Evolutionary conservation across 2,888 invertebrate genomes (phyloP).

Genomic region (Tryphoninae sp.): DNA sequence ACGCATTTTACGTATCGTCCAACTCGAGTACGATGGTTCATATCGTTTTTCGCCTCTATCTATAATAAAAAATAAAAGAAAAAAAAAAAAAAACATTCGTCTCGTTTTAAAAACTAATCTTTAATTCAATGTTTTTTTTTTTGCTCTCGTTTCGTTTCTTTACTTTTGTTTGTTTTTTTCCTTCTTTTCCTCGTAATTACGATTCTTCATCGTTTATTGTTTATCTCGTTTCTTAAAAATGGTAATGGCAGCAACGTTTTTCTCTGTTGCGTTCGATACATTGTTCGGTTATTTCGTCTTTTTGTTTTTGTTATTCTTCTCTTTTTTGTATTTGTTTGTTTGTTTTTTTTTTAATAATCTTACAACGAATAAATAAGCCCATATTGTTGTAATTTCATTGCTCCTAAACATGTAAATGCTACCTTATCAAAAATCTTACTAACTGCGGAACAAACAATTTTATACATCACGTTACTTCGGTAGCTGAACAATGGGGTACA

Average conservation of each 20-base stretch:
- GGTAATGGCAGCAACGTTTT: slow-evolving; percentile 54
- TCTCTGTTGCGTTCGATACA: slow-evolving; percentile 46
- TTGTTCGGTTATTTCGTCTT: slow-evolving; percentile 41
- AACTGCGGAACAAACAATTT: slow-evolving; percentile 74
- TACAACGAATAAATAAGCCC: slow-evolving; percentile 60
- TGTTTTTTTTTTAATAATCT: slow-evolving; percentile 36
- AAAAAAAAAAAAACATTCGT: slow-evolving; percentile 11
- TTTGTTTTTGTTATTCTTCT: slow-evolving; percentile 1
- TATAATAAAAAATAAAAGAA: slow-evolving; percentile 43
- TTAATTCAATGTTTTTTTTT: slow-evolving; percentile 5
- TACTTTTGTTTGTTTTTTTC: not conserved
- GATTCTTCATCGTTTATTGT: not conserved
- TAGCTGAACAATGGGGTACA: slow-evolving; percentile 62
- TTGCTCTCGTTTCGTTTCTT: slow-evolving; percentile 2
- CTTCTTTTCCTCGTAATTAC: too few species aligned
- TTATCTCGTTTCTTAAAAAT: slow-evolving; percentile 45
- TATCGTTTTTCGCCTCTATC: slow-evolving; percentile 30
- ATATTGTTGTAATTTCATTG: slow-evolving; percentile 61
- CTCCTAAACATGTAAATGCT: slow-evolving; percentile 61
- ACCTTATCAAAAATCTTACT: slow-evolving; percentile 67
- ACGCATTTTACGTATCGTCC: slow-evolving; percentile 6
- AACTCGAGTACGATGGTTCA: slow-evolving; percentile 29
- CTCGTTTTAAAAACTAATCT: slow-evolving; percentile 47
- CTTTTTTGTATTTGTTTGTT: slow-evolving; percentile 10
- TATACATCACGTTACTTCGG: slow-evolving; percentile 70